Evolutionary conservation across 2,797 vertebrate species (phyloP), one percentile per base, ranked within the genome.

Genomic region (Clarias platycephalus): DNA sequence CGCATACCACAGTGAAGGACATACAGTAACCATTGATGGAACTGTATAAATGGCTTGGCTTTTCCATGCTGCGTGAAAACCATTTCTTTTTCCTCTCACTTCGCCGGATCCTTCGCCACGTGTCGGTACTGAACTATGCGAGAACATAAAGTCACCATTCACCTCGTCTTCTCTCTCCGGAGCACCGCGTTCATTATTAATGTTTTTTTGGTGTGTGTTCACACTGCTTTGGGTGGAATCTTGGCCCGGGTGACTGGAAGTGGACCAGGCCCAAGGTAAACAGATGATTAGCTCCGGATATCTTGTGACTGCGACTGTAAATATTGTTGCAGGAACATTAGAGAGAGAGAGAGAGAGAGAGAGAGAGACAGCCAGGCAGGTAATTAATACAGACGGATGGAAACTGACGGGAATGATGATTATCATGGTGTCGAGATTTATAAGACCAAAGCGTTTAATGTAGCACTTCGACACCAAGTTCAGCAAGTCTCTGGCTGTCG

Each of bases 241-340:
- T 80, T 85, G 70, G 78, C 84, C 31, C 22, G 24, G 34, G 31
- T 44, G 31, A 31, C 66, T 40, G 81, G 74, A 83, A 83, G 58
- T 18, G 7, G 5, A 53, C 12, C 66, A 63, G 74, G 16, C 81
- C 81, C 75, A 83, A 77, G 16, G 81, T 78, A 86, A 83, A 86
- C n/a, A 60, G 37, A 49, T 2, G 15, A 28, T 63, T 79, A 79
- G 60, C 24, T 44, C n/a, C 1, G 60, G 22, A 63, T 26, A 18
- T 12, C 10, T 49, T 49, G 44, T 49, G 26, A 15, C 76, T 44
- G 37, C 44, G 44, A 15, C 76, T 44, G 37, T 63, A 26, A 5
- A 77, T 18, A 22, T 5, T 4, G 34, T 31, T 60, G 9, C 44
- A 28, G 28, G 3, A 49, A 26, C 44, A 74, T 53, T 13, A 24